Conservation (phyloP, 2,113 vertebrate genomes). For the Donacobius atricapilla region DNA sequence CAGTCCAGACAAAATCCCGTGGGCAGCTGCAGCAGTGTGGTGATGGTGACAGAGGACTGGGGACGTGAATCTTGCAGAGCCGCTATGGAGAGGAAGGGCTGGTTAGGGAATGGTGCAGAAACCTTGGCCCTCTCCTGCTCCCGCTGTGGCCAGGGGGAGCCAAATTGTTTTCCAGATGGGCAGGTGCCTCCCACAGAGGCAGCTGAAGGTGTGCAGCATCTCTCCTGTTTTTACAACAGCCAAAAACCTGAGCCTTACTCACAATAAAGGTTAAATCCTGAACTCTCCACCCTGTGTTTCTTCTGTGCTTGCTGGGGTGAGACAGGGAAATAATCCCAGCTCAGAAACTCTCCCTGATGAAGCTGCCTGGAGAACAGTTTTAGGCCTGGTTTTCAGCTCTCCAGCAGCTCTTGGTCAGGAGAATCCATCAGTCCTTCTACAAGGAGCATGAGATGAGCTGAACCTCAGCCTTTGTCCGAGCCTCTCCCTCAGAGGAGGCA, state of each 20-base stretch:
- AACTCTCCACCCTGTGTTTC: background rate
- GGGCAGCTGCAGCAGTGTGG: background rate
- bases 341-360: background rate
- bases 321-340: background rate
- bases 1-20: rapidly evolving
- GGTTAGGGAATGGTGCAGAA: background rate
- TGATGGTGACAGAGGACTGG: background rate
- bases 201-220: background rate
- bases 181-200: background rate
- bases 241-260: background rate
- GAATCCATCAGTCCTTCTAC: no score
- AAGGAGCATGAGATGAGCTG: background rate
- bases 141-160: background rate
- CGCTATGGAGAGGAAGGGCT: background rate
- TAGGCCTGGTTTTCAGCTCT: background rate
- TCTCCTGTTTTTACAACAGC: background rate
- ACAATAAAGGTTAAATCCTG: background rate
- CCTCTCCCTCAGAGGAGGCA: background rate
- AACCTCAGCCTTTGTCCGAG: background rate
- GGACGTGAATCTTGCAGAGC: rapidly evolving
- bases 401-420: background rate
- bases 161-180: background rate
- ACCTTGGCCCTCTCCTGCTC: background rate
- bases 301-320: background rate
- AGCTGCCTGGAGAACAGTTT: background rate